phyloP scores from a whole-genome alignment of 2,888 invertebrate genomes.

The Monoplex corrugatus region DNA sequence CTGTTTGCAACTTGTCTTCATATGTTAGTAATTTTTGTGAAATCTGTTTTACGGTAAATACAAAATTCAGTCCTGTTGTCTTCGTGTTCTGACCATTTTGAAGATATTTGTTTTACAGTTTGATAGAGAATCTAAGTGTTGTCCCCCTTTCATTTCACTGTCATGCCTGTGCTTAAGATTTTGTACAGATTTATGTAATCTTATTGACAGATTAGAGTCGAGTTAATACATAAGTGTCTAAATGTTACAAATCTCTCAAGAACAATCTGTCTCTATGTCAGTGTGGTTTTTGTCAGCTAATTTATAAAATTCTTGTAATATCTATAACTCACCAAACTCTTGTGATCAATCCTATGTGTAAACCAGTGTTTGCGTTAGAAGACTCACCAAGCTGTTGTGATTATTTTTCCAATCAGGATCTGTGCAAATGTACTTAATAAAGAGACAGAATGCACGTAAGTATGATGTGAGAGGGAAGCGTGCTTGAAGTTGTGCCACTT shows the following conservation, averaged over 20 bases:
- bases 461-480: not conserved
- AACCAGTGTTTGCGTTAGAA: too few species aligned
- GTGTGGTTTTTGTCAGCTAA: not conserved
- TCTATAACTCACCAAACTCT: conserved; percentile 17
- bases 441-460: not conserved
- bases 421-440: not conserved
- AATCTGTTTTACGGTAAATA: too few species aligned
- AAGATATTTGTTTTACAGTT: not conserved
- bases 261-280: too few species aligned
- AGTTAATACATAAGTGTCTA: too few species aligned
- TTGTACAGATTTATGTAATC: not conserved
- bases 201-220: not conserved
- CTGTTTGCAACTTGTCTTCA: too few species aligned
- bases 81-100: too few species aligned
- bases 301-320: too few species aligned
- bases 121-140: not conserved
- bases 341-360: not conserved
- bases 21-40: too few species aligned
- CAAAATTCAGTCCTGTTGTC: too few species aligned
- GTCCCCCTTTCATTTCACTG: not conserved
- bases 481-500: not conserved
- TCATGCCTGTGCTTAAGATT: not conserved
- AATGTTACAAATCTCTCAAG: too few species aligned
- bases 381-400: too few species aligned
- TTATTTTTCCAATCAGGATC: too few species aligned